Evolutionary conservation across 2,797 vertebrate species (phyloP).

Genomic region (Parauchenoglanis ngamensis): DNA sequence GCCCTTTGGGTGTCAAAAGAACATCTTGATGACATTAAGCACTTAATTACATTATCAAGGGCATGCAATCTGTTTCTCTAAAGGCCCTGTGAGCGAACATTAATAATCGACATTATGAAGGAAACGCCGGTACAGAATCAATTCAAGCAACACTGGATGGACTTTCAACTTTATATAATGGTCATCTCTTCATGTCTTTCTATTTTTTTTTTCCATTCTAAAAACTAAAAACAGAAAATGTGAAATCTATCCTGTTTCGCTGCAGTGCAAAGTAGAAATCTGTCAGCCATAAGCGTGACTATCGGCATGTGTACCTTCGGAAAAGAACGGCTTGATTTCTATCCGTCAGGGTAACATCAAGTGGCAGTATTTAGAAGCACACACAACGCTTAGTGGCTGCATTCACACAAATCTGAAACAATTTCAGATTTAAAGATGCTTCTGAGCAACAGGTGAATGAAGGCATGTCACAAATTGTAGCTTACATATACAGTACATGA

Average conservation of each 20-base stretch:
- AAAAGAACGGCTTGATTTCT: constrained; percentile 10
- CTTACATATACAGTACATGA: constrained; percentile 6
- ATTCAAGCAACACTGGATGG: constrained; percentile 16
- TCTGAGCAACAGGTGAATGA: neutral
- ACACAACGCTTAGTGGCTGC: constrained; percentile 44
- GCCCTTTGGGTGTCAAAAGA: constrained; percentile 69
- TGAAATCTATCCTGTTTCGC: neutral
- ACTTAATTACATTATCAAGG: constrained; percentile 25
- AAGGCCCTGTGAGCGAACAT: constrained; percentile 42
- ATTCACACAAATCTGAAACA: constrained; percentile 37
- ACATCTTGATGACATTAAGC: constrained; percentile 51
- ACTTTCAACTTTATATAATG: constrained; percentile 1
- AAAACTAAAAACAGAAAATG: neutral
- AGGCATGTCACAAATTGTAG: constrained; percentile 37
- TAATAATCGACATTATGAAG: constrained; percentile 11
- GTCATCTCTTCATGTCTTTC: neutral
- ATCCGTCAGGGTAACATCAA: constrained; percentile 24
- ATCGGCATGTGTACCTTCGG: neutral
- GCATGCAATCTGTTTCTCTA: constrained; percentile 32
- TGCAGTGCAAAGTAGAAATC: neutral
- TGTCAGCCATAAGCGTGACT: neutral
- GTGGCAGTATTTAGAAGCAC: constrained; percentile 34
- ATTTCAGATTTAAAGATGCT: constrained; percentile 40
- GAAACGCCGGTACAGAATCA: constrained; percentile 1
- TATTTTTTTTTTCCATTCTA: neutral